A percentile compares a stretch with the other conserved stretches of the same genome.
Evolutionary conservation across 2,888 invertebrate genomes (phyloP).

Genomic region (Sphaerophoria taeniata): DNA sequence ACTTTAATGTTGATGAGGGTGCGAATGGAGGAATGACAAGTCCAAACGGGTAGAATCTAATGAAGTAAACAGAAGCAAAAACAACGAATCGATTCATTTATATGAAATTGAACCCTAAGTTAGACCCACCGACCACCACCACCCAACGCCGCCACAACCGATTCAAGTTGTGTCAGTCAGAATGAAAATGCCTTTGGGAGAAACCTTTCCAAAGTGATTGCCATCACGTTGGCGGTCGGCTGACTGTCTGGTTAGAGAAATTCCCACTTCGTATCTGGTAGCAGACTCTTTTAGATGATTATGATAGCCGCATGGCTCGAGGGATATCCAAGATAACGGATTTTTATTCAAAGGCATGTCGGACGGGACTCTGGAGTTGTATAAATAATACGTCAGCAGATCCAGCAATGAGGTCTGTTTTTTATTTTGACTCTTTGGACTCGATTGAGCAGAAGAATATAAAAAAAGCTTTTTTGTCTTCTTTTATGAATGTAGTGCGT

Average conservation of each 20-base stretch:
- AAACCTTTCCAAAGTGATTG: slow-evolving; percentile 63
- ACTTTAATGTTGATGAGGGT: slow-evolving; percentile 63
- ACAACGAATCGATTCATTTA: slow-evolving; percentile 50
- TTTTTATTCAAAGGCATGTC: slow-evolving; percentile 2
- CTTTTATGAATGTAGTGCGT: slow-evolving; percentile 7
- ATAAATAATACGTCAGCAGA: slow-evolving; percentile 65
- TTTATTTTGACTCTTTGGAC: neutral
- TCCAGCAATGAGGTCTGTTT: slow-evolving; percentile 25
- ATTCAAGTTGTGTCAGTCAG: neutral
- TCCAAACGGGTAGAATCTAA: slow-evolving; percentile 30
- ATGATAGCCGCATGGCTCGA: slow-evolving; percentile 26
- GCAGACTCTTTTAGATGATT: slow-evolving; percentile 48
- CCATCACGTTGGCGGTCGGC: slow-evolving; percentile 5
- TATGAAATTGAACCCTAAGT: slow-evolving; percentile 45
- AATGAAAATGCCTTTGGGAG: slow-evolving; percentile 34
- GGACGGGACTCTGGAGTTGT: neutral
- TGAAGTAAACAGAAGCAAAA: slow-evolving; percentile 21
- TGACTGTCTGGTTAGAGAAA: slow-evolving; percentile 23
- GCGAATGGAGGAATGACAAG: neutral
- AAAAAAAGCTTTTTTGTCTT: neutral
- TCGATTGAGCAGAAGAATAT: slow-evolving; percentile 46
- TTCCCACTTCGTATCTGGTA: slow-evolving; percentile 34
- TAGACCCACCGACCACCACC: slow-evolving; percentile 40
- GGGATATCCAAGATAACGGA: slow-evolving; percentile 18
- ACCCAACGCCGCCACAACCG: neutral